phyloP scores from a whole-genome alignment of 2,113 vertebrate genomes.

The Setophaga kirtlandii region DNA sequence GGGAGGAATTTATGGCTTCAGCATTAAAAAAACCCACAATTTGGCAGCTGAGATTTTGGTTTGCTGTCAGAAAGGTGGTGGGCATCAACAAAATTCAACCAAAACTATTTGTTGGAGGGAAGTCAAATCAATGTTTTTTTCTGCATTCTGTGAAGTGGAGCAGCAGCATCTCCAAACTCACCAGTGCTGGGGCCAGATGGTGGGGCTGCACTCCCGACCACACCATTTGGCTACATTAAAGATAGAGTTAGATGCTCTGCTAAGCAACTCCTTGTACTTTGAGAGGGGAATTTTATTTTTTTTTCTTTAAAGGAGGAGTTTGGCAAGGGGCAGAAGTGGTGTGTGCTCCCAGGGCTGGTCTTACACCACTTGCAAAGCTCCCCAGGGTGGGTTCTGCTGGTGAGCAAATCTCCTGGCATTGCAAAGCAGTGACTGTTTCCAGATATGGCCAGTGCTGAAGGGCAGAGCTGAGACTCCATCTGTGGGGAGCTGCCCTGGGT shows the following conservation, averaged over 20 bases:
- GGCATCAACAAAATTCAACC: background rate
- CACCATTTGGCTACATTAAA: background rate
- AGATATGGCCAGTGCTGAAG: background rate
- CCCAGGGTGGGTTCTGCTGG: background rate
- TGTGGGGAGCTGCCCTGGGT: background rate
- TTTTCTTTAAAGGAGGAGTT: background rate
- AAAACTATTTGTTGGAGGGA: background rate
- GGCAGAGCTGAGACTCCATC: background rate
- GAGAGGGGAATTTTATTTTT: background rate
- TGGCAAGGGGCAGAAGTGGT: background rate
- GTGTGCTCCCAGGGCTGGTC: background rate
- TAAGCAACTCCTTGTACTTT: background rate
- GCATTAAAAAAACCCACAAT: background rate
- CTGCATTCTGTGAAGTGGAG: background rate
- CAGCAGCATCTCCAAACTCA: background rate
- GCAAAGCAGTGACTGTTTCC: background rate
- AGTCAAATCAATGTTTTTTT: background rate
- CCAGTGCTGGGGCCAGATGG: background rate
- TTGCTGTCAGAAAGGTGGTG: background rate
- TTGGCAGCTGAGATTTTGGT: background rate
- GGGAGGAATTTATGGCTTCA: background rate
- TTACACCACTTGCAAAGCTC: background rate
- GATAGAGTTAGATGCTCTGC: background rate
- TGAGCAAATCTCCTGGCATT: background rate
- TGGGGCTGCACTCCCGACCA: background rate